Evolutionary conservation across 2,797 vertebrate genomes (phyloP), one percentile per base, ranked within the genome.

Genomic region (Serranus cabrilla): DNA sequence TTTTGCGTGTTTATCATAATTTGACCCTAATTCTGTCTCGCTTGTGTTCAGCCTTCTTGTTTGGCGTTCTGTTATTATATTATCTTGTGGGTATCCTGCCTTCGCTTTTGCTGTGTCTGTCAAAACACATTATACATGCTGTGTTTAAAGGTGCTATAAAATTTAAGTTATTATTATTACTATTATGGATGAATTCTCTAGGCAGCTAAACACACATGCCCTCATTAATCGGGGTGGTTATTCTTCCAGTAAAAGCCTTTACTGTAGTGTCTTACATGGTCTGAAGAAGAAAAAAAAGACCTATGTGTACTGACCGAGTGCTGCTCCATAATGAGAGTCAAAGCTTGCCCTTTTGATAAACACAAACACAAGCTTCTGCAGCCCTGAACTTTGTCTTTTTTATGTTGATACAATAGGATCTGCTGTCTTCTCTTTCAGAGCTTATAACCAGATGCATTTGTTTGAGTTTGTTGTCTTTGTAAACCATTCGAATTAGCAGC

Each of bases 301-400:
- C 17, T 14, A 25, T 61, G 39, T 42, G 45, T 51, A 40, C 45
- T 0, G 2, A 60, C 39, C 37, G 62, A 56, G 20, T 34, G 10
- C 25, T 31, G 47, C n/a, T 60, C 17, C 47, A 10, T 59, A 52
- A 72, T 51, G 43, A 21, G 16, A 72, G 14, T 66, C 66, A 43
- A 27, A 67, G 16, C 2, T 27, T 73, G 21, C 6, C 54, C 61
- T 67, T 67, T 71, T 59, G 49, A 66, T 57, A 51, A 61, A 70
- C 64, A 14, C 17, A 31, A 11, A 69, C 43, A 10, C 18, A 59
- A 49, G 25, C 5, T 20, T 66, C 31, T 46, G 18, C 31, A 67
- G 34, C 4, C 3, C 13, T 16, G n/a, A 43, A 42, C 21, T 40
- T 42, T 34, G 13, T 39, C 23, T 59, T 6, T 27, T 60, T 39